Evolutionary conservation across 2,797 vertebrate genomes (phyloP).

Genomic region (Halcyon leucocephala): DNA sequence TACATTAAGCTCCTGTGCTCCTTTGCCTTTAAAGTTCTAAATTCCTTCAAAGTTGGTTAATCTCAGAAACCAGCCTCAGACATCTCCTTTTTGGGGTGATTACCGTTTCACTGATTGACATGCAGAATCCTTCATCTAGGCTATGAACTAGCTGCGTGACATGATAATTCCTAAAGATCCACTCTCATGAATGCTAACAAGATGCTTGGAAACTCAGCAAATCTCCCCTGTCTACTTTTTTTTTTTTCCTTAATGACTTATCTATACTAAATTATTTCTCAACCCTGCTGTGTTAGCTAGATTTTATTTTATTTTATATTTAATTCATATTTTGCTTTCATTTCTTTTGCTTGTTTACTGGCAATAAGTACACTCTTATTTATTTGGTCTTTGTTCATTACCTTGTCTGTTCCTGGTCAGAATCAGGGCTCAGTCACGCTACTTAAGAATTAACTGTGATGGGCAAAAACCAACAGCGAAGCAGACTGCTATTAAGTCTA

Average conservation of each 20-base stretch:
- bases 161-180: conserved; percentile 49
- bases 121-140: conserved; percentile 55
- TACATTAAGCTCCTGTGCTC: not conserved
- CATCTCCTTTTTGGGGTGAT: conserved; percentile 51
- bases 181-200: conserved; percentile 66
- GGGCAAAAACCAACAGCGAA: not conserved
- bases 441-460: not conserved
- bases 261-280: conserved; percentile 4
- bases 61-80: conserved; percentile 52
- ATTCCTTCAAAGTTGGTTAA: conserved; percentile 50
- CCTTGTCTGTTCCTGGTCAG: not conserved
- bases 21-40: conserved; percentile 43
- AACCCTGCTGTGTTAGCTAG: not conserved
- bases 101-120: conserved; percentile 66
- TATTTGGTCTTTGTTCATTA: not conserved
- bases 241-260: conserved; percentile 37
- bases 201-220: not conserved
- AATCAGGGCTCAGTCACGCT: not conserved
- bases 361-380: not conserved
- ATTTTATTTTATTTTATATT: not conserved
- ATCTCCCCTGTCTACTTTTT: not conserved
- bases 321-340: not conserved
- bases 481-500: not conserved
- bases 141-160: conserved; percentile 65
- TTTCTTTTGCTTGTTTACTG: conserved; percentile 11